Conservation (phyloP, 92 coral and sea anemone species). For the Chrysogorgia sp. region DNA sequence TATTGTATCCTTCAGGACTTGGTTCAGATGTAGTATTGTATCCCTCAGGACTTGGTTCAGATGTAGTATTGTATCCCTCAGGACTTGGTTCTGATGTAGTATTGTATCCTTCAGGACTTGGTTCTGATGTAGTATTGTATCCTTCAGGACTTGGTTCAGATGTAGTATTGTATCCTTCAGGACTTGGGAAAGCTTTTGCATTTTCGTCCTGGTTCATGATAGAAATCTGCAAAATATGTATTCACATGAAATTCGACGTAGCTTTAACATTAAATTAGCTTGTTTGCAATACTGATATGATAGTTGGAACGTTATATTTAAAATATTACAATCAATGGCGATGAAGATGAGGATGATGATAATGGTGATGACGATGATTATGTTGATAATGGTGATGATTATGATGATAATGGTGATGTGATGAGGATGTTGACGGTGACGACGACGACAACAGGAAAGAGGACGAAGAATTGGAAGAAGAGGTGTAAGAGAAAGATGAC, state of each 20-base stretch:
- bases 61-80: slow-evolving; percentile 5
- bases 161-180: slow-evolving; percentile 10
- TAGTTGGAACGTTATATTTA: no score
- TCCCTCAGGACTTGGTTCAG: slow-evolving; percentile 32
- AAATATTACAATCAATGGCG: no score
- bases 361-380: no score
- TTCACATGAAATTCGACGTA: not conserved
- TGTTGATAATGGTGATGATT: no score
- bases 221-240: not conserved
- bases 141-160: slow-evolving; percentile 26
- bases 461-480: no score
- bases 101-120: slow-evolving; percentile 5
- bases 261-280: no score
- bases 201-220: not conserved
- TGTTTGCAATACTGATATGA: no score
- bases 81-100: slow-evolving; percentile 25
- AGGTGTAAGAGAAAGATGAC: no score
- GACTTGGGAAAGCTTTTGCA: not conserved
- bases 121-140: slow-evolving; percentile 5
- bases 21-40: slow-evolving; percentile 19
- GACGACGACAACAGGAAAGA: no score
- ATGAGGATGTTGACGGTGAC: no score
- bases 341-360: no score
- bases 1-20: slow-evolving; percentile 14
- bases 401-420: no score